A percentile compares a stretch with the other conserved stretches of the same genome.
These are phyloP conservation scores for Nyctibius bracteatus DNA, from an alignment of 2,113 vertebrate species.

Conservation along the genomic window DNA sequence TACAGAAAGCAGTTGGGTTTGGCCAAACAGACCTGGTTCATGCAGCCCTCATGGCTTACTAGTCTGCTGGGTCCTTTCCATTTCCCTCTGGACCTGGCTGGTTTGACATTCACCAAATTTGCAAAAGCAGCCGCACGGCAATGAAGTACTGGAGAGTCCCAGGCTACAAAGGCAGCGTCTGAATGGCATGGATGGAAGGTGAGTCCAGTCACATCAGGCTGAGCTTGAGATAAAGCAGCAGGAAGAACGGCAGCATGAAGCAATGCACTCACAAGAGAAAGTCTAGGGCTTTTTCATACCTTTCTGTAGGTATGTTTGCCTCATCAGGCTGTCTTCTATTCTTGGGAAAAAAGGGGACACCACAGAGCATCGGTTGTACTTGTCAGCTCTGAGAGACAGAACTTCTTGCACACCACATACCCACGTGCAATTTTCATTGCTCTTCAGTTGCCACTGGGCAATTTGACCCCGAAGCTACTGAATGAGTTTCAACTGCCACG, in stretches of 20 bases:
- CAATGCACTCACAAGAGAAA: neutral
- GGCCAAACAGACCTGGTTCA: neutral
- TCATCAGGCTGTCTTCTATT: neutral
- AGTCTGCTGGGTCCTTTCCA: neutral
- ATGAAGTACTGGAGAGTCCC: no score
- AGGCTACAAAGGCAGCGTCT: neutral
- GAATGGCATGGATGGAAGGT: neutral
- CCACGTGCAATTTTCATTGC: neutral
- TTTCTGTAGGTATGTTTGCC: neutral
- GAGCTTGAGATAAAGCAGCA: neutral
- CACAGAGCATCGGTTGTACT: neutral
- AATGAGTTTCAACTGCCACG: neutral
- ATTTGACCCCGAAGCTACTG: neutral
- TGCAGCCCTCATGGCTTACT: neutral
- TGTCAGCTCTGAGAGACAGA: neutral
- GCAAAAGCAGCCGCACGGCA: neutral
- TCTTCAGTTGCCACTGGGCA: neutral
- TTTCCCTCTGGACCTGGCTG: neutral
- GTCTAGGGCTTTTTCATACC: neutral
- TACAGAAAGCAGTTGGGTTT: neutral
- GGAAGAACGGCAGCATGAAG: neutral
- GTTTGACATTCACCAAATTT: neutral
- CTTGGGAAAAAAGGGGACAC: neutral
- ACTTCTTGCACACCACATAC: neutral
- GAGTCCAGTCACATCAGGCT: neutral